These are phyloP conservation scores for Chaetops frenatus DNA, from an alignment of 2,113 vertebrate genomes.

Conservation along the genomic window DNA sequence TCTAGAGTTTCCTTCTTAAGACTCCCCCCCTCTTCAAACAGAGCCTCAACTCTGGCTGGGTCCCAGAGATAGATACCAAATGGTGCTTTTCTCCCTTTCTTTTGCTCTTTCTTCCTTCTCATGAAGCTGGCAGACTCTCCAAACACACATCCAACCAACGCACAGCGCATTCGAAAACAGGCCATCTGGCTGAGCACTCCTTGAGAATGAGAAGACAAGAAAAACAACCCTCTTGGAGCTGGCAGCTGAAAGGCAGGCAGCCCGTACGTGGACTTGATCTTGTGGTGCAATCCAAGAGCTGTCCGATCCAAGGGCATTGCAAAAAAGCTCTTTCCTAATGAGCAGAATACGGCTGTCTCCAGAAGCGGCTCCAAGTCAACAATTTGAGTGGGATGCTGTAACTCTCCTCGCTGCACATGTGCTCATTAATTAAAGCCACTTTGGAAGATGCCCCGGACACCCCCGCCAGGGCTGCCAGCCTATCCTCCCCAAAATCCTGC, in stretches of 20 bases:
- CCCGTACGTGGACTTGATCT: conserved; percentile 63
- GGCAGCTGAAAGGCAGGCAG: conserved; percentile 66
- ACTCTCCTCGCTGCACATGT: conserved; percentile 54
- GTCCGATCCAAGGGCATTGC: conserved; percentile 60
- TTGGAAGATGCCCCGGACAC: conserved; percentile 55
- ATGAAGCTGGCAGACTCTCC: conserved; percentile 68
- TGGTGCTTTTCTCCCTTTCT: conserved; percentile 67
- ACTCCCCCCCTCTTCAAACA: conserved; percentile 52
- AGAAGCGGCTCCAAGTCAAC: conserved; percentile 55
- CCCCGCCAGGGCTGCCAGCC: conserved; percentile 44
- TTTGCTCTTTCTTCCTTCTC: conserved; percentile 72
- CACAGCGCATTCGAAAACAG: conserved; percentile 69
- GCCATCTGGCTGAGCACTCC: conserved; percentile 69
- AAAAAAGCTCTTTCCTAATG: conserved; percentile 59
- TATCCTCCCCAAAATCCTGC: conserved; percentile 4
- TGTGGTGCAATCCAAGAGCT: conserved; percentile 55
- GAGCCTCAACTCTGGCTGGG: conserved; percentile 62
- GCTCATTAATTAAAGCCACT: conserved; percentile 65
- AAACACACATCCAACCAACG: conserved; percentile 73
- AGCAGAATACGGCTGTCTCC: conserved; percentile 58
- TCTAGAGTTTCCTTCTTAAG: conserved; percentile 60
- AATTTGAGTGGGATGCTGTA: conserved; percentile 66
- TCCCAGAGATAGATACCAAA: conserved; percentile 69
- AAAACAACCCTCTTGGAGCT: conserved; percentile 68
- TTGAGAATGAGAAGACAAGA: conserved; percentile 69